Conservation (phyloP, 2,113 vertebrate genomes). For the Pangasianodon gigas region DNA sequence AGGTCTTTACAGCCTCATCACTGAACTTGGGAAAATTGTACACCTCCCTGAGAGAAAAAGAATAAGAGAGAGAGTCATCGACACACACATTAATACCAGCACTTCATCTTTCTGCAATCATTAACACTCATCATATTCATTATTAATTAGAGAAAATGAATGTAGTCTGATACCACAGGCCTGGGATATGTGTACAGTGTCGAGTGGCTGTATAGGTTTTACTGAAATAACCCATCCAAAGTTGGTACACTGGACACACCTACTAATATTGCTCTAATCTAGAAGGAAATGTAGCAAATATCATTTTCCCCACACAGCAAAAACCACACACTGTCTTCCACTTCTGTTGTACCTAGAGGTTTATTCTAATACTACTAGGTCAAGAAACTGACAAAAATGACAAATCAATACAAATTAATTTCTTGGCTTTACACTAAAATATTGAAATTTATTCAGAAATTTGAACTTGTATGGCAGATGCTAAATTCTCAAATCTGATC, state of each 20-base stretch:
- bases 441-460: background rate
- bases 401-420: background rate
- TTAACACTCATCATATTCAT: no score
- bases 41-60: conserved; percentile 78
- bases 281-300: background rate
- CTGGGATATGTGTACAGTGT: background rate
- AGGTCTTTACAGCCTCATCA: conserved; percentile 75
- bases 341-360: background rate
- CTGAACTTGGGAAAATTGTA: conserved; percentile 81
- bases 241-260: background rate
- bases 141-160: background rate
- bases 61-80: background rate
- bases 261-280: background rate
- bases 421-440: background rate
- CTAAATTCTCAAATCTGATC: background rate
- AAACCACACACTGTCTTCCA: background rate
- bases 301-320: background rate
- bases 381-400: background rate
- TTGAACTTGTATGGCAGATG: background rate
- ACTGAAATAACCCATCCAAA: background rate
- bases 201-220: background rate
- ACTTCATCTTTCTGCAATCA: background rate
- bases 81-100: background rate
- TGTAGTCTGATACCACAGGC: background rate
- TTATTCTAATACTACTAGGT: background rate